A percentile compares a stretch with the other conserved stretches of the same genome.
Conservation (phyloP, 2,113 vertebrate genomes). For the Synchiropus splendidus region DNA sequence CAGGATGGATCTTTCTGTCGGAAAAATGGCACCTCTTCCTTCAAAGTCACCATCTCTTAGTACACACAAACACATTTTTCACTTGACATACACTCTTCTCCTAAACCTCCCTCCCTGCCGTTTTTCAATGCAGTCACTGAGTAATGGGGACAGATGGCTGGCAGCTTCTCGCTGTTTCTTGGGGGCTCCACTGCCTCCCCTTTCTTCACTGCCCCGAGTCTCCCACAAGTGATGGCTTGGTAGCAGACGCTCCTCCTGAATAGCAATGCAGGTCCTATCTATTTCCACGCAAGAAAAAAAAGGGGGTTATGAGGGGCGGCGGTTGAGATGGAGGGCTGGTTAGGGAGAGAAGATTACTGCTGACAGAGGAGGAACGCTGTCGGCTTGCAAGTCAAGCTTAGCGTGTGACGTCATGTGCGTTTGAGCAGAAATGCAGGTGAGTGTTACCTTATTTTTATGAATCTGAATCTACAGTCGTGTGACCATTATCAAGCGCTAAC, state of each 20-base stretch:
- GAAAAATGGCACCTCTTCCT: slow-evolving; percentile 8
- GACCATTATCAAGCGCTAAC: slow-evolving; percentile 13
- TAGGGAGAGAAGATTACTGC: slow-evolving; percentile 55
- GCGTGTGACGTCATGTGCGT: slow-evolving; percentile 1
- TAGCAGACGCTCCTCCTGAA: slow-evolving; percentile 49
- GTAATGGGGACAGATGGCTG: slow-evolving; percentile 58
- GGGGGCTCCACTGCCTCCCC: slow-evolving; percentile 23
- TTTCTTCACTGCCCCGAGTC: slow-evolving; percentile 30
- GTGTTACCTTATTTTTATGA: slow-evolving; percentile 17
- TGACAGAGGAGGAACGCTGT: slow-evolving; percentile 55
- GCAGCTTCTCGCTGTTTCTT: slow-evolving; percentile 54
- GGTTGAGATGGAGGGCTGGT: slow-evolving; percentile 23
- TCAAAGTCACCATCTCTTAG: slow-evolving; percentile 4
- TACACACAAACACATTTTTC: slow-evolving; percentile 4
- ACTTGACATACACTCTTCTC: slow-evolving; percentile 2
- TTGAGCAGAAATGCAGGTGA: slow-evolving; percentile 40
- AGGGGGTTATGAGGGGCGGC: not conserved
- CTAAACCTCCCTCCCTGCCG: slow-evolving; percentile 8
- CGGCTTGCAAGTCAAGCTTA: slow-evolving; percentile 38
- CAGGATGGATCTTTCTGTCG: slow-evolving; percentile 3
- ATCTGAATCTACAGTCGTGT: slow-evolving; percentile 6
- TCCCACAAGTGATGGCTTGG: slow-evolving; percentile 47
- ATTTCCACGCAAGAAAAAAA: slow-evolving; percentile 16
- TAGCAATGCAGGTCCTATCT: slow-evolving; percentile 51
- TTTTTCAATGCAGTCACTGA: slow-evolving; percentile 40